These are phyloP conservation scores for Lytechinus pictus DNA, from an alignment of 35 echinoderm and acorn worm species.

Conservation along the genomic window DNA sequence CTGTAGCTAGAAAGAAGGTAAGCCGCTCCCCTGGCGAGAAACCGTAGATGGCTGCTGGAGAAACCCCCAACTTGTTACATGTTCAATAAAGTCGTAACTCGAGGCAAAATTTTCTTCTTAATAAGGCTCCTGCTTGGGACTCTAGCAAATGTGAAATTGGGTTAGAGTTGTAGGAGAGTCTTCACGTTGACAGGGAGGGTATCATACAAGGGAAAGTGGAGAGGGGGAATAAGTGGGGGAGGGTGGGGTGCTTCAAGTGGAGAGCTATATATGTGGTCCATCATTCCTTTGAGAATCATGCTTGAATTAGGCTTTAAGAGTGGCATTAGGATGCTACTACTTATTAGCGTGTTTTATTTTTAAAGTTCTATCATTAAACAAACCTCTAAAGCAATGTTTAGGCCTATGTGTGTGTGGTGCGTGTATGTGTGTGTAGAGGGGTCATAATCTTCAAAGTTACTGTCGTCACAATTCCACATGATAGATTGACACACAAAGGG, in stretches of 20 bases:
- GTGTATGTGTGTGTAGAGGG: too few relatives aligned
- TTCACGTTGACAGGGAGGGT: too few relatives aligned
- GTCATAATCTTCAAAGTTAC: too few relatives aligned
- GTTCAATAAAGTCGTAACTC: slow-evolving; percentile 36
- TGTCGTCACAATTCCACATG: too few relatives aligned
- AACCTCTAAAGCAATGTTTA: too few relatives aligned
- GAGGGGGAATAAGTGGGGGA: neutral
- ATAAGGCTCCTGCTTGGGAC: slow-evolving; percentile 35
- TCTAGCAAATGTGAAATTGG: slow-evolving; percentile 15
- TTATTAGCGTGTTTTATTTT: too few relatives aligned
- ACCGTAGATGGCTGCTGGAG: neutral
- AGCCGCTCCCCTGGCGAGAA: neutral
- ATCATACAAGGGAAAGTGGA: neutral
- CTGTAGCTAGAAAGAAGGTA: neutral
- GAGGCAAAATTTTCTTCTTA: neutral
- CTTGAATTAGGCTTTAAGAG: too few relatives aligned
- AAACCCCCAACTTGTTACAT: slow-evolving; percentile 42
- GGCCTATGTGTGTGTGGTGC: too few relatives aligned
- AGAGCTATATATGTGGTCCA: neutral
- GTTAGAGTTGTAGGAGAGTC: neutral
- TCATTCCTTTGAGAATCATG: too few relatives aligned
- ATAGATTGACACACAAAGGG: too few relatives aligned
- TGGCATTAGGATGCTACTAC: too few relatives aligned
- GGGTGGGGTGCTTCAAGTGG: neutral
- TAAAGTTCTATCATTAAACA: too few relatives aligned